A percentile compares a stretch with the other conserved stretches of the same genome.
These are phyloP conservation scores for Meta bourneti DNA, from an alignment of 2,888 invertebrate genomes.

Conservation along the genomic window DNA sequence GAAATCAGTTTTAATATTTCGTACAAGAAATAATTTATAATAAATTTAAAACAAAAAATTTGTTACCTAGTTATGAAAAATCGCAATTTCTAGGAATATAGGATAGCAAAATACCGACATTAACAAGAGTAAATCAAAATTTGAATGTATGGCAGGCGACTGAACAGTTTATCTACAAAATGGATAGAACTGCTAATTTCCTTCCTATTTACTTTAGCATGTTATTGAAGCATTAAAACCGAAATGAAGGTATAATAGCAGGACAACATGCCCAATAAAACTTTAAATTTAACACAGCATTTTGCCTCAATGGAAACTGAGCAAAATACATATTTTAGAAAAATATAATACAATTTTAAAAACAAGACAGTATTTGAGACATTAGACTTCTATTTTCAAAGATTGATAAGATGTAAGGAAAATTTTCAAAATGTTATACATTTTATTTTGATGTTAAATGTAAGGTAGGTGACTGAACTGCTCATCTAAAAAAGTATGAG, in stretches of 20 bases:
- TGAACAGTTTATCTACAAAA: neutral
- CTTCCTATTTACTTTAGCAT: slow-evolving; percentile 23
- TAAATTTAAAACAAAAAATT: too few relatives aligned
- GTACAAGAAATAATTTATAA: too few relatives aligned
- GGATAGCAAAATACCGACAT: too few relatives aligned
- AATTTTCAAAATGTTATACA: neutral
- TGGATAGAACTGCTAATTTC: slow-evolving; percentile 18
- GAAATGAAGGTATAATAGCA: slow-evolving; percentile 14
- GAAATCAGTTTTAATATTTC: slow-evolving; percentile 10
- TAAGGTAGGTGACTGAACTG: slow-evolving; percentile 23
- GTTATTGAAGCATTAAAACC: slow-evolving; percentile 25
- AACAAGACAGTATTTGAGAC: too few relatives aligned
- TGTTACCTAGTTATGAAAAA: too few relatives aligned
- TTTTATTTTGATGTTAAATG: neutral
- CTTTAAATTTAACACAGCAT: too few relatives aligned
- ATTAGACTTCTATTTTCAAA: too few relatives aligned
- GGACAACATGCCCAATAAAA: slow-evolving; percentile 19
- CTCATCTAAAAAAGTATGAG: neutral
- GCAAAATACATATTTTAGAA: too few relatives aligned
- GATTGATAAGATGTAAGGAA: too few relatives aligned
- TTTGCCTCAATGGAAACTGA: too few relatives aligned
- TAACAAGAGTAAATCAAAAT: neutral
- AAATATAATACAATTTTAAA: too few relatives aligned
- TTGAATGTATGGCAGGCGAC: slow-evolving; percentile 11
- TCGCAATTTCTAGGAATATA: too few relatives aligned